A percentile compares a stretch with the other conserved stretches of the same genome.
These are phyloP conservation scores for Hydroisotoma schaefferi DNA, from an alignment of 2,888 invertebrate genomes.

Conservation along the genomic window DNA sequence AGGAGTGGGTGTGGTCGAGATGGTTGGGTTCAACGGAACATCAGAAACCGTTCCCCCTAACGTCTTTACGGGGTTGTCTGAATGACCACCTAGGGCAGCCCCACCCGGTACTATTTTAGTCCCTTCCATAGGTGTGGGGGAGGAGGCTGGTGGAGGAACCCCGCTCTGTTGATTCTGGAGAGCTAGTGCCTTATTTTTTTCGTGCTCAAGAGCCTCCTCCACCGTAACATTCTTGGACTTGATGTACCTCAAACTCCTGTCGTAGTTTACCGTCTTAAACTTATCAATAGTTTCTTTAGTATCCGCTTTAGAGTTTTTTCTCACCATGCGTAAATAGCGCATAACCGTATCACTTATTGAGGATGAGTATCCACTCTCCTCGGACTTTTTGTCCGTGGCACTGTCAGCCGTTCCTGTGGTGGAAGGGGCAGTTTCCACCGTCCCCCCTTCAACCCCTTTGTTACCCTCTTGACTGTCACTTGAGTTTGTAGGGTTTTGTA, in stretches of 20 bases:
- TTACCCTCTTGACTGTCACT: background rate
- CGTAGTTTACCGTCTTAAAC: conserved; percentile 84
- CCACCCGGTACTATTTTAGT: background rate
- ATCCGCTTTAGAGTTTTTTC: conserved; percentile 75
- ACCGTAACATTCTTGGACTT: conserved; percentile 73
- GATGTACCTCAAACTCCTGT: conserved; percentile 76
- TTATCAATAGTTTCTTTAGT: conserved; percentile 69
- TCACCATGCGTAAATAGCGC: conserved; percentile 74
- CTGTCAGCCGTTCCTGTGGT: conserved; percentile 54
- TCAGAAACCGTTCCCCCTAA: no score
- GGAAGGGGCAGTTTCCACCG: conserved; percentile 3
- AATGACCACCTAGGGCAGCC: background rate
- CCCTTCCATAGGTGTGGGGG: conserved; percentile 1
- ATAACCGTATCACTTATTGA: conserved; percentile 84
- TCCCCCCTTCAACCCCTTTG: background rate
- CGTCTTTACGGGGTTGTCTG: no score
- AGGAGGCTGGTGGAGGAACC: background rate
- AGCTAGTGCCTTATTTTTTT: conserved; percentile 50
- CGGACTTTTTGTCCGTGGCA: conserved; percentile 48
- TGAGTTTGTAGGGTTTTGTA: background rate
- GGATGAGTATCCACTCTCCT: conserved; percentile 58
- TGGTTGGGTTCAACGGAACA: no score
- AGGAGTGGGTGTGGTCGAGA: no score
- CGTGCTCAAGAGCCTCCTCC: conserved; percentile 64
- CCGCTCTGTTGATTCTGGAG: background rate